Percentiles rank a stretch among this genome's conserved stretches.
phyloP scores from a whole-genome alignment of 2,113 vertebrate species.

The crab-eating macaque (Macaca fascicularis) region T2T-MFA8v1.1 NC_088375.1:230158001-230158500 shows the following conservation, averaged over 20 bases:
- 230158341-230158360: not conserved
- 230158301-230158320: fast-evolving
- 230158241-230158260: fast-evolving
- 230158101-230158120: not conserved
- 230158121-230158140: fast-evolving
- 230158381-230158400: not conserved
- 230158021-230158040: fast-evolving
- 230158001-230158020: fast-evolving
- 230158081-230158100: not conserved
- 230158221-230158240: fast-evolving
- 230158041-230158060: fast-evolving
- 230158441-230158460: not conserved
- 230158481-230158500: fast-evolving
- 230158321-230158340: fast-evolving
- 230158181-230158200: not conserved
- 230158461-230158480: fast-evolving
- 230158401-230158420: not conserved
- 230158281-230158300: fast-evolving
- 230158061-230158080: fast-evolving
- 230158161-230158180: not conserved
- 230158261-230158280: fast-evolving
- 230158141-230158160: not conserved
- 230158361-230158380: not conserved
- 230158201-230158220: fast-evolving
- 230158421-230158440: not conserved